These are phyloP conservation scores for Micoletzkya japonica DNA, from an alignment of 2,888 invertebrate genomes.

Conservation along the genomic window DNA sequence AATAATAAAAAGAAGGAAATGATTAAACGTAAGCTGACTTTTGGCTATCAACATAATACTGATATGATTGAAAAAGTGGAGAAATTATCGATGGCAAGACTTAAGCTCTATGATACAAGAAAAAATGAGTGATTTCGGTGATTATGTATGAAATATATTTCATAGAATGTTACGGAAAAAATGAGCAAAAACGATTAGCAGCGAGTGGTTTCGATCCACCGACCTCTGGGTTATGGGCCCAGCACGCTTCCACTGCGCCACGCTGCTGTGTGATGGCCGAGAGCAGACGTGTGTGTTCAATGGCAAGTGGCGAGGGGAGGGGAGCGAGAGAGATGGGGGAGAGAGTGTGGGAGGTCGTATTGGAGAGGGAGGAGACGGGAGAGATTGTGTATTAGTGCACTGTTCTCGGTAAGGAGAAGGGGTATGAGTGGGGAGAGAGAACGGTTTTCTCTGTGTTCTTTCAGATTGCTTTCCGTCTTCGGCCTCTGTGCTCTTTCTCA, in stretches of 20 bases:
- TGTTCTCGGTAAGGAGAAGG: background rate
- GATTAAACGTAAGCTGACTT: too few species aligned
- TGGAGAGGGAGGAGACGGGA: background rate
- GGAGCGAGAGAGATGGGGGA: background rate
- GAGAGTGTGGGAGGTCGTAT: background rate
- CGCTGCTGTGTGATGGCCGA: conserved; percentile 36
- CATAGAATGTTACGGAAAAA: too few species aligned
- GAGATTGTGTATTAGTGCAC: too few species aligned
- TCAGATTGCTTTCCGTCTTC: too few species aligned
- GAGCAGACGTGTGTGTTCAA: background rate
- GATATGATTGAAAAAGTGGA: background rate
- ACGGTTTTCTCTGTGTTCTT: too few species aligned
- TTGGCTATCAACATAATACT: too few species aligned
- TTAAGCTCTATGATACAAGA: too few species aligned
- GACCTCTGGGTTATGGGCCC: conserved; percentile 88
- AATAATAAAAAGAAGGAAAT: too few species aligned
- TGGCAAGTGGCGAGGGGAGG: background rate
- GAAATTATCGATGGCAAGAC: background rate
- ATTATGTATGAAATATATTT: too few species aligned
- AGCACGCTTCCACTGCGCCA: conserved; percentile 72
- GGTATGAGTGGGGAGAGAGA: conserved; percentile 7
- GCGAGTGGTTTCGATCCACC: conserved; percentile 70
- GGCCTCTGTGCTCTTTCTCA: conserved; percentile 1
- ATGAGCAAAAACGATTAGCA: conserved; percentile 34
- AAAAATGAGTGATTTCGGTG: too few species aligned